These are phyloP conservation scores for Philypnodon macrostomus DNA, from an alignment of 2,797 vertebrate genomes.

Conservation along the genomic window DNA sequence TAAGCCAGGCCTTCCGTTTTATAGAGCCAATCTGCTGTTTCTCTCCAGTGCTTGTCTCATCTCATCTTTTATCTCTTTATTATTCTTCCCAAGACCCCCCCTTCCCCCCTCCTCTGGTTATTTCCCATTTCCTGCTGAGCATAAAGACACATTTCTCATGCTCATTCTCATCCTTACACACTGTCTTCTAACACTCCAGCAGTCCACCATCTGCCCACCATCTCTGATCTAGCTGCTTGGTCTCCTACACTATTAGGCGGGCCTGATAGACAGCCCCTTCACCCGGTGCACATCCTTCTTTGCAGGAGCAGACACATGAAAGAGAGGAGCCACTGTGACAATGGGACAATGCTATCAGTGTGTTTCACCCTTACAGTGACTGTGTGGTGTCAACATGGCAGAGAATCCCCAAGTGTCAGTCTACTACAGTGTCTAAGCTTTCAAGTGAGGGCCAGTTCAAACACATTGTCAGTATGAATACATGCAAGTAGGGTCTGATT, in stretches of 20 bases:
- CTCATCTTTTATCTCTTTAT: constrained; percentile 34
- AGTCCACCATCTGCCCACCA: constrained; percentile 47
- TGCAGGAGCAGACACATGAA: constrained; percentile 45
- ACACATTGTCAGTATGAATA: too few relatives aligned
- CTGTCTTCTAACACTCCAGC: constrained; percentile 28
- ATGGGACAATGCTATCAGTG: constrained; percentile 25
- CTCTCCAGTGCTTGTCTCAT: constrained; percentile 2
- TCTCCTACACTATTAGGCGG: constrained; percentile 9
- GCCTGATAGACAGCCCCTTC: constrained; percentile 50
- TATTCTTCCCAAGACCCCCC: constrained; percentile 24
- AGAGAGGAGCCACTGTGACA: constrained; percentile 32
- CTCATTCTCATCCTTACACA: constrained; percentile 51
- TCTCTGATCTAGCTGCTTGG: constrained; percentile 21
- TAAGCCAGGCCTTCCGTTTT: too few relatives aligned
- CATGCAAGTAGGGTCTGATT: too few relatives aligned
- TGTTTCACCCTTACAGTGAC: constrained; percentile 19
- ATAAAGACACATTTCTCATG: constrained; percentile 59
- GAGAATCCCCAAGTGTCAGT: too few relatives aligned
- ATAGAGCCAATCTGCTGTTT: background rate
- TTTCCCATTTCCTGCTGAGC: constrained; percentile 46
- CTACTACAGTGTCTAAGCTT: background rate
- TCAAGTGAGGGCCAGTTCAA: constrained; percentile 1
- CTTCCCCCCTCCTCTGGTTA: constrained; percentile 26
- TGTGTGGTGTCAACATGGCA: constrained; percentile 1
- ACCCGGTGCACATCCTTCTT: constrained; percentile 33